Evolutionary conservation across 2,113 vertebrate genomes (phyloP).

Genomic region (Silurus glanis): DNA sequence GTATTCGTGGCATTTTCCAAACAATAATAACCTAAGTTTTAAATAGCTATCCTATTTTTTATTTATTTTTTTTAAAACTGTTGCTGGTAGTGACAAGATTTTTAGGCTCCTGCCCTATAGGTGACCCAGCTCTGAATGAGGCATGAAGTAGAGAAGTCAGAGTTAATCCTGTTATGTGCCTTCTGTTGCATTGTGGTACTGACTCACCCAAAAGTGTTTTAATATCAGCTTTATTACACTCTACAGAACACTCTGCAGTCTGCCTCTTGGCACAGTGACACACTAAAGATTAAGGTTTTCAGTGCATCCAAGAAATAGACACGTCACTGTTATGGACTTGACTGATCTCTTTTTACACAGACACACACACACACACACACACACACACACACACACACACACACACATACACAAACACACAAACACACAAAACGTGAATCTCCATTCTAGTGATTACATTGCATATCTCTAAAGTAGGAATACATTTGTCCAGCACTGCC

Average conservation of each 20-base stretch:
- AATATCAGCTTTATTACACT: constrained; percentile 67
- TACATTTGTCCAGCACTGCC: not conserved
- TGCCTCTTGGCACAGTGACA: constrained; percentile 69
- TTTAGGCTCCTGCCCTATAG: constrained; percentile 5
- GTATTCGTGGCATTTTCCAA: not conserved
- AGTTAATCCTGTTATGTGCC: constrained; percentile 54
- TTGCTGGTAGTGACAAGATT: not conserved
- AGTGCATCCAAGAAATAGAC: constrained; percentile 63
- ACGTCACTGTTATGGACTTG: constrained; percentile 49
- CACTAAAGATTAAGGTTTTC: constrained; percentile 67
- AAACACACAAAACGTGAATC: too few species aligned
- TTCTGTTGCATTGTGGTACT: constrained; percentile 46
- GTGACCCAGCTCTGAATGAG: constrained; percentile 44
- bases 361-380: too few species aligned
- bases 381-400: too few species aligned
- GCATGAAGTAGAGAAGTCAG: constrained; percentile 33
- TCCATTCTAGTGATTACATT: not conserved
- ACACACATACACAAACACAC: too few species aligned
- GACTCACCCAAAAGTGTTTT: constrained; percentile 59
- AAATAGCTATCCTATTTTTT: not conserved
- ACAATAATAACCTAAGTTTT: constrained; percentile 2
- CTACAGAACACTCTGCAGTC: constrained; percentile 58
- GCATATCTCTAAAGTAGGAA: not conserved
- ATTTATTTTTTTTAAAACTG: not conserved
- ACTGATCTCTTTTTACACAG: not conserved